Base-by-base conservation (phyloP, 1,140 invertebrate genomes). In the Nixonia krombeini region DNA sequence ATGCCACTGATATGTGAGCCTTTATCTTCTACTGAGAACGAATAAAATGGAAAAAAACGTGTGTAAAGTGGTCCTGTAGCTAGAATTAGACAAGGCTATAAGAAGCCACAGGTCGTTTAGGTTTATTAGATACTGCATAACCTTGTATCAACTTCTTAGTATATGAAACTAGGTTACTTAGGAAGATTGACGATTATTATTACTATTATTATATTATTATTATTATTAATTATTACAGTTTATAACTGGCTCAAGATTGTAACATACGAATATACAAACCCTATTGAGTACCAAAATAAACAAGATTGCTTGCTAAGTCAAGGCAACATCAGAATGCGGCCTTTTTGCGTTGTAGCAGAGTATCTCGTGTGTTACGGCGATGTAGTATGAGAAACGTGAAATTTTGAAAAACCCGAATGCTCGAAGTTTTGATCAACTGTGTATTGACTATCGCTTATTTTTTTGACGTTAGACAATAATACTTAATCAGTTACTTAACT, bases 221-320 rank as follows among this genome's bases (percentile, higher is more conserved):
- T 64, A 74, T 64, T 56, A 76, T 73, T 77, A 76, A 76, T 67
- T 77, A 74, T 70, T 70, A 76, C 75, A 79, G 80, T 84, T 83
- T 77, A 45, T 73, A 78, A 83, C 75, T 78, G 78, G 79, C 78
- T 83, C 80, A 82, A 84, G 65, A 81, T 75, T 84, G 80, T 84
- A 83, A 79, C 75, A 83, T 83, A 83, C 70, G 64, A 78, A 55
- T 76, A 79, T 37, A 72, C 59, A 58, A 75, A 80, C 67, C 73
- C 76, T 80, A 78, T 79, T 70, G 72, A 80, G 76, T 81, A 82
- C 79, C 79, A 81, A 81, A 82, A 81, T 82, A 81, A 81, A 79
- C 77, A 78, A 80, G 76, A 82, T 78, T 75, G 76, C 80, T 81
- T 81, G 80, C 75, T 81, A 80, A 82, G 76, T 71, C 72, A 73